These are phyloP conservation scores for Eugnorisma glareosa DNA, from an alignment of 2,888 invertebrate genomes.

Conservation along the genomic window DNA sequence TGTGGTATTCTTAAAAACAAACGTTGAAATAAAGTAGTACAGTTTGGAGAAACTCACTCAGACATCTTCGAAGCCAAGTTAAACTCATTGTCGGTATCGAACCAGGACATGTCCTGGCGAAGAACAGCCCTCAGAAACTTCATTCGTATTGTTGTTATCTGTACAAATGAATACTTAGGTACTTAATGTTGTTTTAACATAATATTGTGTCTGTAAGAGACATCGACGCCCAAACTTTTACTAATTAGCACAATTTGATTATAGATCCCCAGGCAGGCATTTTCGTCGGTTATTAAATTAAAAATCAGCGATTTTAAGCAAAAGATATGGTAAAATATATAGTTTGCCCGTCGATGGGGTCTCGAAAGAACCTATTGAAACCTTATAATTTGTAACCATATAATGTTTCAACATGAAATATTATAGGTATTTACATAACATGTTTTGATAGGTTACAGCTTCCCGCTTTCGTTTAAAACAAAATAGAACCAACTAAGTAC, in stretches of 20 bases:
- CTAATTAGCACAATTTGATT: neutral
- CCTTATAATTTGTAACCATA: too few species aligned
- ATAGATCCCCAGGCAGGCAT: neutral
- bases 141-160: slow-evolving; percentile 92
- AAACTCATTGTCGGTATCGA: slow-evolving; percentile 92
- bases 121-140: slow-evolving; percentile 92
- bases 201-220: too few species aligned
- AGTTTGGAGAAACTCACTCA: slow-evolving; percentile 90
- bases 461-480: neutral
- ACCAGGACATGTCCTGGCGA: slow-evolving; percentile 94
- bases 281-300: neutral
- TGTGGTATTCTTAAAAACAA: neutral
- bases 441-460: neutral
- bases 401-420: too few species aligned
- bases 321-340: neutral
- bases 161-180: slow-evolving; percentile 13
- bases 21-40: neutral
- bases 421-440: too few species aligned
- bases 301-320: neutral
- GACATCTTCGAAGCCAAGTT: slow-evolving; percentile 94
- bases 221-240: too few species aligned
- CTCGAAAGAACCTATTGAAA: neutral
- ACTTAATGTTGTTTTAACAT: neutral
- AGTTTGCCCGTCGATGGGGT: neutral
- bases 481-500: neutral